phyloP scores from a whole-genome alignment of 2,888 invertebrate species.

The Incurvaria masculella region DNA sequence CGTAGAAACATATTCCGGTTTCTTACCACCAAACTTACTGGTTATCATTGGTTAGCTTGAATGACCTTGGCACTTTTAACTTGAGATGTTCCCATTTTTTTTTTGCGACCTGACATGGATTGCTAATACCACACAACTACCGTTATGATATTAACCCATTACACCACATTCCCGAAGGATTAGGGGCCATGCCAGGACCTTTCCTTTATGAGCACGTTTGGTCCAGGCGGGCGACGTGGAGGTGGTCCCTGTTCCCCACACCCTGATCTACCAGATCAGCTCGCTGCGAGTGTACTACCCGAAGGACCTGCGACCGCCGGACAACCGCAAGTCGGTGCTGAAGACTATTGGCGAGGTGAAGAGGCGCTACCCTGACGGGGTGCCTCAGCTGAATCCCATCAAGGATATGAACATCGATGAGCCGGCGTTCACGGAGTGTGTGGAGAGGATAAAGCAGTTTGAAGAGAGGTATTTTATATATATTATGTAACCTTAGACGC shows the following conservation, averaged over 20 bases:
- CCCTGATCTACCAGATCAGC: conserved; percentile 81
- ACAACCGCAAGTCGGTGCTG: conserved; percentile 80
- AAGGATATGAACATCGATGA: conserved; percentile 96
- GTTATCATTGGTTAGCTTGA: too few relatives aligned
- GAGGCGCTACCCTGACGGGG: conserved; percentile 82
- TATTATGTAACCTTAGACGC: too few relatives aligned
- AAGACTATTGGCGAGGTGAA: conserved; percentile 87
- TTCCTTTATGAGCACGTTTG: too few relatives aligned
- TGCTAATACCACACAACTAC: too few relatives aligned
- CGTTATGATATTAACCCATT: too few relatives aligned
- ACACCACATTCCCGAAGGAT: too few relatives aligned
- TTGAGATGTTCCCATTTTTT: conserved; percentile 1
- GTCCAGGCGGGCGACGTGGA: conserved; percentile 76
- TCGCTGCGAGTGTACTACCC: conserved; percentile 90
- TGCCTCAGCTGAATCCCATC: conserved; percentile 89
- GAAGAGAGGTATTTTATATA: conserved; percentile 75
- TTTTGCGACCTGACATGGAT: too few relatives aligned
- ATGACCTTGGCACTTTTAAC: too few relatives aligned
- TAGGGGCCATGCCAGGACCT: too few relatives aligned
- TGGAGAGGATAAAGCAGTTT: conserved; percentile 77
- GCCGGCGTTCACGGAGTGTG: conserved; percentile 71
- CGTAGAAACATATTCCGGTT: too few relatives aligned
- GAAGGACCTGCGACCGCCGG: conserved; percentile 80
- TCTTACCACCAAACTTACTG: not conserved
- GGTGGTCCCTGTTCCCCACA: conserved; percentile 82